A percentile compares a stretch with the other conserved stretches of the same genome.
These are phyloP conservation scores for Trialeurodes vaporariorum DNA, from an alignment of 1,140 invertebrate species.

Conservation along the genomic window DNA sequence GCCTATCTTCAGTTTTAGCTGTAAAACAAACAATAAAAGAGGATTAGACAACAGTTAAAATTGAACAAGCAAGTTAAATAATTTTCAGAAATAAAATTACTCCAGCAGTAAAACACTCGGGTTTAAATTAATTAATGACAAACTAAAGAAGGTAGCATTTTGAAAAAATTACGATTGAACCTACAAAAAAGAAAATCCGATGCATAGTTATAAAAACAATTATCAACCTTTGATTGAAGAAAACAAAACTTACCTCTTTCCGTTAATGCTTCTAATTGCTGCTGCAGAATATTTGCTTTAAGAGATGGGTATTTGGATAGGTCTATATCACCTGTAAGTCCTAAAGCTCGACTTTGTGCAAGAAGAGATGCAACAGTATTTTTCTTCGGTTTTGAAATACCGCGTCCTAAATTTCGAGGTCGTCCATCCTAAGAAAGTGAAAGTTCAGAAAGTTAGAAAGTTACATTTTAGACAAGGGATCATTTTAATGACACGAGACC, in stretches of 20 bases:
- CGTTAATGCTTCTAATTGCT: conserved; percentile 28
- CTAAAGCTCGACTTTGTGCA: conserved; percentile 67
- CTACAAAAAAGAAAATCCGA: no score
- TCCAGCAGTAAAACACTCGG: no score
- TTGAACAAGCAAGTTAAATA: no score
- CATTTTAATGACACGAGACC: no score
- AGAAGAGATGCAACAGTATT: conserved; percentile 78
- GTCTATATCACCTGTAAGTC: conserved; percentile 41
- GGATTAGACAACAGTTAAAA: no score
- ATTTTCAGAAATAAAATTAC: no score
- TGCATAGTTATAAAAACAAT: no score
- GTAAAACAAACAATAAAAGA: not conserved
- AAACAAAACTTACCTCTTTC: not conserved
- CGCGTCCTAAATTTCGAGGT: conserved; percentile 65
- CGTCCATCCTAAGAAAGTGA: conserved; percentile 47
- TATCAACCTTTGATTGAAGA: no score
- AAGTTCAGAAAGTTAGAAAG: not conserved
- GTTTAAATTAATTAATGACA: no score
- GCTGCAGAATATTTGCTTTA: conserved; percentile 45
- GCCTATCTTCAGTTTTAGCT: not conserved
- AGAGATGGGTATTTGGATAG: conserved; percentile 34
- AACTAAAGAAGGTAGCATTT: no score
- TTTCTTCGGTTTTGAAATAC: conserved; percentile 79
- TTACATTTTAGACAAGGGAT: no score
- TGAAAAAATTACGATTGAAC: no score